These are phyloP conservation scores for Orientallactaga sibirica DNA, from an alignment of 2,797 vertebrate species.

Conservation along the genomic window DNA sequence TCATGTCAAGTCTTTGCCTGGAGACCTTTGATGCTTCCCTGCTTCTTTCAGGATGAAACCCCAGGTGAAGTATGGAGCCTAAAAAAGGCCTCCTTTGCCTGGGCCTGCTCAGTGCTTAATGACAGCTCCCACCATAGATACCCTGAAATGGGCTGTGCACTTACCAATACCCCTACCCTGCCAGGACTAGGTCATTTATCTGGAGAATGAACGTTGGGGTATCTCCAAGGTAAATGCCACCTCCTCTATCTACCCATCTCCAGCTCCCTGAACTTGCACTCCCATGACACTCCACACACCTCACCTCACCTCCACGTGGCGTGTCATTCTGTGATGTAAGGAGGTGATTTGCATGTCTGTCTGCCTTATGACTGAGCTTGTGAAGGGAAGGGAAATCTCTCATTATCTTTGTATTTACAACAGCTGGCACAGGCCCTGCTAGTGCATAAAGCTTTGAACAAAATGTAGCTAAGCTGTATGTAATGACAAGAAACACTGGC, in stretches of 20 bases:
- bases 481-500: neutral
- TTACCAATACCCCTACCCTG: neutral
- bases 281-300: neutral
- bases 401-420: neutral
- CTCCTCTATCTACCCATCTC: fast-evolving
- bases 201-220: neutral
- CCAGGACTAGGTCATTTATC: neutral
- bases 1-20: neutral
- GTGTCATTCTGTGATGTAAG: neutral
- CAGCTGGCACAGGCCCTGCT: neutral
- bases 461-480: neutral
- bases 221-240: neutral
- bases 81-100: neutral
- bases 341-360: neutral
- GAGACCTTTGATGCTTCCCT: neutral
- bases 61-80: neutral
- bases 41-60: neutral
- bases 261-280: neutral
- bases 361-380: constrained; percentile 15
- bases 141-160: fast-evolving
- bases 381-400: neutral
- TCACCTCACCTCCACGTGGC: neutral
- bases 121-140: neutral
- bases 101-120: neutral
- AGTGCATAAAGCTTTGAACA: neutral